Evolutionary conservation across 2,888 invertebrate genomes (phyloP).

Genomic region (Cepaea hortensis): DNA sequence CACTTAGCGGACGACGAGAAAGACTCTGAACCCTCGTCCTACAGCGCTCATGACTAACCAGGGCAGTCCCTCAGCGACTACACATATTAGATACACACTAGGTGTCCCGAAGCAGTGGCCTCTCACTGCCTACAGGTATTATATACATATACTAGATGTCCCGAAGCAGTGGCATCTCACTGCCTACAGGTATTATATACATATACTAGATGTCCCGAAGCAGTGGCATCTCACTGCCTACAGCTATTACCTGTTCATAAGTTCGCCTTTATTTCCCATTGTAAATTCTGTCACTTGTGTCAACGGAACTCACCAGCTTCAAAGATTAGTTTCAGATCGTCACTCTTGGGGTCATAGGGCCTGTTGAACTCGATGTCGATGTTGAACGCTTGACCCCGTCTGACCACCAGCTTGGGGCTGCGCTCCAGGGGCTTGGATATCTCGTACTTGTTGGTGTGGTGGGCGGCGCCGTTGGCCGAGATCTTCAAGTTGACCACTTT

Average conservation of each 20-base stretch:
- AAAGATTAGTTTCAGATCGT: slow-evolving; percentile 90
- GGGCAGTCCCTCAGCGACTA: no score
- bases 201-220: no score
- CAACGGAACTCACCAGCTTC: slow-evolving; percentile 69
- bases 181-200: no score
- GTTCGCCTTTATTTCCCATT: neutral
- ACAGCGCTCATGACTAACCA: no score
- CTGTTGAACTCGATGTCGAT: slow-evolving; percentile 84
- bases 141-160: no score
- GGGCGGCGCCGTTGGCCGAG: slow-evolving; percentile 83
- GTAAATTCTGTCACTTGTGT: neutral
- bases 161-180: no score
- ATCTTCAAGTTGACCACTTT: slow-evolving; percentile 2
- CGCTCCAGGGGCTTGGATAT: neutral
- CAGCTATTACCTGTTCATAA: neutral
- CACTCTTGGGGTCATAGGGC: slow-evolving; percentile 84
- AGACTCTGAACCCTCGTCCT: no score
- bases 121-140: no score
- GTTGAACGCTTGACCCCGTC: slow-evolving; percentile 85
- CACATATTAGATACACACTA: no score
- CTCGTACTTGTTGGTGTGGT: slow-evolving; percentile 85
- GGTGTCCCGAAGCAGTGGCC: no score
- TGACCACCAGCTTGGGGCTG: slow-evolving; percentile 82
- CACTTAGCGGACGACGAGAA: no score
- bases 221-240: no score